Base-by-base conservation (phyloP, 2,113 vertebrate genomes). In the Cheirogaleus medius region DNA sequence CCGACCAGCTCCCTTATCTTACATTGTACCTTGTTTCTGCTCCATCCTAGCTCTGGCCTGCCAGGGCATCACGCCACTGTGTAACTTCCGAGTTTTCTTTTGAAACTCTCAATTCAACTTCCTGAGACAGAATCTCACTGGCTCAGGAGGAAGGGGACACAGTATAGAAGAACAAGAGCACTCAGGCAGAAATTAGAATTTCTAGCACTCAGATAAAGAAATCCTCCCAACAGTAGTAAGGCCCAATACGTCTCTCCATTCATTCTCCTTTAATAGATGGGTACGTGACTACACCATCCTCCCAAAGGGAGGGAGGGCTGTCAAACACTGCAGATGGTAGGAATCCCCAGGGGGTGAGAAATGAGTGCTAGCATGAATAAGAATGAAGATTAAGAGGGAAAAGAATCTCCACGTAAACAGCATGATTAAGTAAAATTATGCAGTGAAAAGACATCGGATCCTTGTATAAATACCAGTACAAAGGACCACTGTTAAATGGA, bases 311-410 rank as follows among this genome's bases (percentile, higher is more conserved):
- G 66, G 68, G 89, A 94, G 49, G 71, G n/a, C 71, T 74, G 87
- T 91, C 66, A 81, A 93, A 54, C 44, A 86, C n/a, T n/a, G n/a
- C 83, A 97, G 92, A 87, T 74, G 92, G 87, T 52, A 6, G 76
- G 64, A 94, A 93, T 80, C 96, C 68, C 0, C 0, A 73, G 37
- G 32, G 80, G 23, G 25, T 4, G 47, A 17, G 56, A 74, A 69
- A 92, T 18, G 49, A 83, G 27, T 1, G 20, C 17, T 82, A 60
- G 91, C 64, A 44, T 9, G 86, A 89, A 88, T 10, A 20, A 81
- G 52, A 90, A 60, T 34, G 13, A 82, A 69, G 54, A 93, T 44
- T 29, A 68, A 74, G 58, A 89, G n/a, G 8, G 42, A 49, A 66
- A 58, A 47, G 60, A 85, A 73, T 74, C 63, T 80, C 82, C n/a